phyloP scores from a whole-genome alignment of 2,113 vertebrate species.

The Ptilonorhynchus violaceus region DNA sequence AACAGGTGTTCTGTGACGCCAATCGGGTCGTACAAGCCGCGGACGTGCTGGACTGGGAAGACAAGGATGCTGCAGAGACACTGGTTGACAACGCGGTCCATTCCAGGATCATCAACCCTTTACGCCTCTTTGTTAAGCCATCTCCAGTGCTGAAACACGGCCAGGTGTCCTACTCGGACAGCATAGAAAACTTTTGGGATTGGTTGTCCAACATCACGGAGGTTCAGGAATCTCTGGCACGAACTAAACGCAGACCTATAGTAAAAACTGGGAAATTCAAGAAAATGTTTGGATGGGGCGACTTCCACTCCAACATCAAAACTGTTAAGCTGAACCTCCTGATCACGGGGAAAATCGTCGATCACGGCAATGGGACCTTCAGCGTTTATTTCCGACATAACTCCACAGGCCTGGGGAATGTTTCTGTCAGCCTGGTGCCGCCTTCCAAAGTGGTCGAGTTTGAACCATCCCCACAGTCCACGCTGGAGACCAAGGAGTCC shows the following conservation, averaged over 20 bases:
- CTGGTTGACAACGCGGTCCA: constrained; percentile 81
- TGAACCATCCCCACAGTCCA: constrained; percentile 89
- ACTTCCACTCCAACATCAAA: constrained; percentile 99
- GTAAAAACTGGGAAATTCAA: constrained; percentile 99
- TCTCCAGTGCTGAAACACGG: constrained; percentile 83
- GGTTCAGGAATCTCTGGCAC: constrained; percentile 84
- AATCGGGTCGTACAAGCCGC: constrained; percentile 67
- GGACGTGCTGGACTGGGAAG: constrained; percentile 87
- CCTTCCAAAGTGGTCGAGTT: constrained; percentile 98
- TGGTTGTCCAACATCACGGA: constrained; percentile 98
- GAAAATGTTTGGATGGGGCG: constrained; percentile 99
- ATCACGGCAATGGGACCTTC: constrained; percentile 97
- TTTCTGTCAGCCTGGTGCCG: constrained; percentile 96
- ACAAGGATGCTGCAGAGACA: constrained; percentile 80
- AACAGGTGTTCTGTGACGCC: constrained; percentile 85
- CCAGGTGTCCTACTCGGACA: constrained; percentile 87
- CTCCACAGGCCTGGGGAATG: constrained; percentile 94
- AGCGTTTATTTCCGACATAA: constrained; percentile 99
- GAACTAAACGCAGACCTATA: constrained; percentile 97
- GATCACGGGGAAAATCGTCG: constrained; percentile 98
- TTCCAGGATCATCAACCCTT: constrained; percentile 85
- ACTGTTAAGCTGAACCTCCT: constrained; percentile 98
- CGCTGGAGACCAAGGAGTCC: constrained; percentile 94
- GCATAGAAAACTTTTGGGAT: constrained; percentile 92
- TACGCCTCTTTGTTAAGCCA: constrained; percentile 90